Evolutionary conservation across 2,797 vertebrate genomes (phyloP).

Genomic region (Chelon auratus): DNA sequence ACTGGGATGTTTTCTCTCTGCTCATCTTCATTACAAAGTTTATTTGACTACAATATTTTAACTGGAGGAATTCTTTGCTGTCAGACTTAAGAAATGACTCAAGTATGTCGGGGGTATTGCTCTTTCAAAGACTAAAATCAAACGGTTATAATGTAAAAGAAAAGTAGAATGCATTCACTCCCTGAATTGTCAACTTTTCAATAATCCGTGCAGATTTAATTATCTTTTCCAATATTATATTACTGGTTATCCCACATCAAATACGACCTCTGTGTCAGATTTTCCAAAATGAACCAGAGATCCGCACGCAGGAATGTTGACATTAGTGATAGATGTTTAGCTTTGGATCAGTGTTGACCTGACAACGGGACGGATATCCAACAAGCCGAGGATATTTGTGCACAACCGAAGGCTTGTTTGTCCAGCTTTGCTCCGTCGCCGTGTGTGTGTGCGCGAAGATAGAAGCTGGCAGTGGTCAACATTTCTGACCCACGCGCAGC

Average conservation of each 20-base stretch:
- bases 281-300: constrained; percentile 20
- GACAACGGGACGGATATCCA: constrained; percentile 19
- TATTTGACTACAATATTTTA: no score
- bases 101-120: no score
- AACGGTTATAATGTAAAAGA: no score
- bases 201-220: constrained; percentile 10
- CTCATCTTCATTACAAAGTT: no score
- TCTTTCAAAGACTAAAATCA: no score
- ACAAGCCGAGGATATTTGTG: constrained; percentile 36
- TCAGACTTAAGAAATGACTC: no score
- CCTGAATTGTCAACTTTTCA: no score
- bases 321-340: constrained; percentile 32
- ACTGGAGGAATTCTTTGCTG: no score
- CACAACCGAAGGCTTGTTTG: constrained; percentile 28
- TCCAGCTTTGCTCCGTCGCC: constrained; percentile 1
- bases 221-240: constrained; percentile 1
- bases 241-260: background rate
- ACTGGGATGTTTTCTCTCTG: no score
- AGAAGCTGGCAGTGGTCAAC: background rate
- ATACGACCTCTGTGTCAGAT: background rate
- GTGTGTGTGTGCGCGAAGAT: background rate
- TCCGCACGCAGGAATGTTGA: constrained; percentile 32
- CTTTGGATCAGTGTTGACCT: constrained; percentile 21
- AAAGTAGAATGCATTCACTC: no score
- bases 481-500: background rate